A percentile compares a stretch with the other conserved stretches of the same genome.
Evolutionary conservation across 1,140 invertebrate genomes (phyloP).

Genomic region (Neodiprion lecontei): DNA sequence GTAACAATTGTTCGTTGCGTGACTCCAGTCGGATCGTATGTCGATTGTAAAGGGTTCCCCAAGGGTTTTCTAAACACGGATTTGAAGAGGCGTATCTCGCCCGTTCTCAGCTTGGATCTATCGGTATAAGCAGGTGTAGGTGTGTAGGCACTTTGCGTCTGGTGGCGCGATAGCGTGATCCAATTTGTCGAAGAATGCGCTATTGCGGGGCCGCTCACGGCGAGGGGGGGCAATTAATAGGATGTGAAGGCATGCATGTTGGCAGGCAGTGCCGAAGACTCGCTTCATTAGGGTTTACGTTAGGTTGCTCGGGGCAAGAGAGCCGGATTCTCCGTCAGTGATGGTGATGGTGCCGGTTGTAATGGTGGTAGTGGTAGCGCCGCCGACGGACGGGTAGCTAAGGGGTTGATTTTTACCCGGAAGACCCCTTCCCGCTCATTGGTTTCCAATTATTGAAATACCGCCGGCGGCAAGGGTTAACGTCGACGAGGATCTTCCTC

Average conservation of each 20-base stretch:
- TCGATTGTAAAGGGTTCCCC: too few species aligned
- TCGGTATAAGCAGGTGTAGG: not conserved
- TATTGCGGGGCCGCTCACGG: conserved; percentile 38
- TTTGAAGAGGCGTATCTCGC: too few species aligned
- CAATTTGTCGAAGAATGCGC: conserved; percentile 60
- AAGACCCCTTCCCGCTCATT: conserved; percentile 45
- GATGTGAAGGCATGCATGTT: conserved; percentile 54
- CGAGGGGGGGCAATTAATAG: conserved; percentile 54
- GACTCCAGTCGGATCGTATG: too few species aligned
- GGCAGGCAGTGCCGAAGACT: conserved; percentile 47
- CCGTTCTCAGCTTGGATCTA: too few species aligned
- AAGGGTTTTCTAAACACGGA: too few species aligned
- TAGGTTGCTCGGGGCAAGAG: conserved; percentile 35
- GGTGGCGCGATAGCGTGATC: conserved; percentile 53
- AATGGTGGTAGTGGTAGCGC: not conserved
- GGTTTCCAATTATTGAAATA: conserved; percentile 50
- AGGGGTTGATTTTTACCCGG: conserved; percentile 52
- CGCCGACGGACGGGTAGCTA: not conserved
- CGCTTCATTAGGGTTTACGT: conserved; percentile 53
- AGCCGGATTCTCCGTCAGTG: too few species aligned
- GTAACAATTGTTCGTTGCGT: too few species aligned
- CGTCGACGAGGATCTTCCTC: not conserved
- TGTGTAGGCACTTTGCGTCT: not conserved
- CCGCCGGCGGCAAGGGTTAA: conserved; percentile 26
- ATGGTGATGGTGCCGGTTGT: not conserved